These are phyloP conservation scores for Anoura caudifer DNA, from an alignment of 2,113 vertebrate genomes.

Conservation along the genomic window DNA sequence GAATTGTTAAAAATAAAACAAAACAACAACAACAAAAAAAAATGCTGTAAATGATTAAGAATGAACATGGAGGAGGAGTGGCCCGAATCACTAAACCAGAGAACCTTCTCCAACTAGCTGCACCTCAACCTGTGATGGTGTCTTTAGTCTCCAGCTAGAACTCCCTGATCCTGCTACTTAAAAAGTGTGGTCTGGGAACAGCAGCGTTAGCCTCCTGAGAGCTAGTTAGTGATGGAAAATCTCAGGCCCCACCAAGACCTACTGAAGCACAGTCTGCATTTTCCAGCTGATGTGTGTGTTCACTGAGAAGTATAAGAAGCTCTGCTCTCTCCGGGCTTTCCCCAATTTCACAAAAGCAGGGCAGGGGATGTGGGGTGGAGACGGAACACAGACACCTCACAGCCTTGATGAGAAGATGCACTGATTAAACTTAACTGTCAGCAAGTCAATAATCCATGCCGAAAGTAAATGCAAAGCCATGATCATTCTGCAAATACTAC, in stretches of 20 bases:
- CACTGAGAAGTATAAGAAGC: neutral
- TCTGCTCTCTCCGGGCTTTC: neutral
- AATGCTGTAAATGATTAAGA: neutral
- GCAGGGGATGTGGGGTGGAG: too few relatives aligned
- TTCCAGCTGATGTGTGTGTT: neutral
- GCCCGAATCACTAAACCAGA: neutral
- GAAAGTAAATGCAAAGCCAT: neutral
- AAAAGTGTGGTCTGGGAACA: neutral
- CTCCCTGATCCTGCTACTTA: neutral
- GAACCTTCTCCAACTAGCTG: constrained; percentile 1
- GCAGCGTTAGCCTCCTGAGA: neutral
- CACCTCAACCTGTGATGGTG: neutral
- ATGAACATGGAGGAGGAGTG: neutral
- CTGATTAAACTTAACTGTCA: neutral
- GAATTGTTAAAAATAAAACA: neutral
- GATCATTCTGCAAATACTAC: neutral
- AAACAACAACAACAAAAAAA: neutral
- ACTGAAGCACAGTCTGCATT: neutral
- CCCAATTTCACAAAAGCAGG: neutral
- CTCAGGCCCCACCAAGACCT: neutral
- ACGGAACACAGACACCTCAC: neutral
- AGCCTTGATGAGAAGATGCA: neutral
- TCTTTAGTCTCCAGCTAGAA: constrained; percentile 31
- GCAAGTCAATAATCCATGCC: neutral
- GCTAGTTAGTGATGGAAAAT: neutral